Percentiles rank a stretch among this genome's conserved stretches.
Conservation (phyloP, 1,140 invertebrate species). For the Lepidotrigona ventralis region DNA sequence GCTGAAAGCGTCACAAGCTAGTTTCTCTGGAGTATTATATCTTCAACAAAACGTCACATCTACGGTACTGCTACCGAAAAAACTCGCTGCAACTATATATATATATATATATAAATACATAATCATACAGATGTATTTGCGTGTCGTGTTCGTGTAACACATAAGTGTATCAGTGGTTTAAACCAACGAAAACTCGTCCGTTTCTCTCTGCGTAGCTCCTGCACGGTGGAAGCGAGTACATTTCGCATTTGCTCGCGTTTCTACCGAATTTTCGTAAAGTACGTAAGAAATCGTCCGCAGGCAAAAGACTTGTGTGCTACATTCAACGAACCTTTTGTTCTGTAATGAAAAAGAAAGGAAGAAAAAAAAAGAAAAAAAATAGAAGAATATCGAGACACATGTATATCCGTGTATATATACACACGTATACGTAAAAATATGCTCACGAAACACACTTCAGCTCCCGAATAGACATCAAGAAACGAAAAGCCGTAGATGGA, state of each 20-base stretch:
- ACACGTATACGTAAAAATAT: constrained; percentile 15
- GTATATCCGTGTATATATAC: constrained; percentile 17
- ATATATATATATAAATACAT: background rate
- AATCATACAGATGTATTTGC: constrained; percentile 1
- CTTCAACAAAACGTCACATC: constrained; percentile 8
- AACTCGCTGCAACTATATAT: constrained; percentile 18
- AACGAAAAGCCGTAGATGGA: constrained; percentile 55
- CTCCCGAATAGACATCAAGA: constrained; percentile 53
- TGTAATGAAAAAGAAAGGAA: background rate
- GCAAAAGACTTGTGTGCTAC: constrained; percentile 29
- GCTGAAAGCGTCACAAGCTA: constrained; percentile 22
- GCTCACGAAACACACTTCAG: constrained; percentile 55
- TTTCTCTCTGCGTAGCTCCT: background rate
- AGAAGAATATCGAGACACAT: constrained; percentile 16
- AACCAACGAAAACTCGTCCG: constrained; percentile 1
- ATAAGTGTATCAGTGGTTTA: background rate
- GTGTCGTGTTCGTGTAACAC: constrained; percentile 21
- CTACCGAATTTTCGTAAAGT: constrained; percentile 25
- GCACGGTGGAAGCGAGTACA: background rate
- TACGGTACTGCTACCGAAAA: constrained; percentile 27
- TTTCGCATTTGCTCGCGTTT: constrained; percentile 27
- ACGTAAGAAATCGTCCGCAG: constrained; percentile 32
- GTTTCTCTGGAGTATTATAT: background rate
- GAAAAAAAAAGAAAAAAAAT: background rate
- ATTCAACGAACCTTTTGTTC: constrained; percentile 33